Percentiles rank a stretch among this genome's conserved stretches.
phyloP scores from a whole-genome alignment of 2,888 invertebrate genomes.

The Rotaria socialis region DNA sequence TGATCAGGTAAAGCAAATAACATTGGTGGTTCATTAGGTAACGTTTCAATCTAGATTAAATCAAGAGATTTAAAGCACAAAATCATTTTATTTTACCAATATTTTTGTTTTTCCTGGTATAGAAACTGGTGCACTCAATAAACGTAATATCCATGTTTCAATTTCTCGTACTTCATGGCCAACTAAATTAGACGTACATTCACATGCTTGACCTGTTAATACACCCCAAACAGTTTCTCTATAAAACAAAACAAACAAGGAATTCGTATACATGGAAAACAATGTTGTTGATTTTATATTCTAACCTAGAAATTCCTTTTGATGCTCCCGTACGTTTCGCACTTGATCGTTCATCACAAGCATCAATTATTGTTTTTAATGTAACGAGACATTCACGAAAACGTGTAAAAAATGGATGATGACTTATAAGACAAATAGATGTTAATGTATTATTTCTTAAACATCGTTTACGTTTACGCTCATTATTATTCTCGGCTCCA shows the following conservation, averaged over 20 bases:
- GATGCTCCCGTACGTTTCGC: slow-evolving; percentile 73
- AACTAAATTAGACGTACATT: slow-evolving; percentile 63
- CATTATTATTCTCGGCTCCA: not conserved
- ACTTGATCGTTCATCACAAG: slow-evolving; percentile 79
- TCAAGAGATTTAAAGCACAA: slow-evolving; percentile 22
- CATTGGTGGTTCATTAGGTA: slow-evolving; percentile 70
- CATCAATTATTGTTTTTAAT: slow-evolving; percentile 88
- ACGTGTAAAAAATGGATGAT: slow-evolving; percentile 97
- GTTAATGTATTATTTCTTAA: slow-evolving; percentile 82
- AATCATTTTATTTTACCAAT: slow-evolving; percentile 58
- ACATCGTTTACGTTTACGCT: slow-evolving; percentile 41
- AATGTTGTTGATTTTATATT: not conserved
- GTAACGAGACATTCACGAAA: slow-evolving; percentile 95
- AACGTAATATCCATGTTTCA: slow-evolving; percentile 93
- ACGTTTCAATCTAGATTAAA: slow-evolving; percentile 68
- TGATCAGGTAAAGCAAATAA: slow-evolving; percentile 93
- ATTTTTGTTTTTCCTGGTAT: slow-evolving; percentile 90
- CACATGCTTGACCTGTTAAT: slow-evolving; percentile 66
- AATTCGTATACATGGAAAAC: not conserved
- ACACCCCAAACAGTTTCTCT: slow-evolving; percentile 96
- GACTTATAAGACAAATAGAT: slow-evolving; percentile 90
- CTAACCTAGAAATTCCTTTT: slow-evolving; percentile 1
- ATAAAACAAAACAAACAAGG: slow-evolving; percentile 47
- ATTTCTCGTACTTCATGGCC: slow-evolving; percentile 93
- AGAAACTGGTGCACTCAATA: slow-evolving; percentile 92